Conservation (phyloP, 2,113 vertebrate genomes). For the Recurvirostra avosetta region DNA sequence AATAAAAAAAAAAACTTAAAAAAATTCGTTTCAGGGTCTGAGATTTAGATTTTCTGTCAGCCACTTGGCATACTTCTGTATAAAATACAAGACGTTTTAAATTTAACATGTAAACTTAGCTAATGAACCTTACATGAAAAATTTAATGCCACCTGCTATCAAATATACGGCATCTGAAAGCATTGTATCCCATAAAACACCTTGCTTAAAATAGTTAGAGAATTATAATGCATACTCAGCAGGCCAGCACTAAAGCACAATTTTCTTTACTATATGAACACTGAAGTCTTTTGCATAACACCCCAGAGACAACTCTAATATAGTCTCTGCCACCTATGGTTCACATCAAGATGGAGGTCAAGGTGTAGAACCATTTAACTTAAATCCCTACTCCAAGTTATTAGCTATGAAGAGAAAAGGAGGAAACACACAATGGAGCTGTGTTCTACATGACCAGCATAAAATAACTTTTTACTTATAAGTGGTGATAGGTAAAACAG, state of each 20-base stretch:
- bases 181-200: constrained; percentile 15
- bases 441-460: constrained; percentile 39
- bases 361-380: constrained; percentile 57
- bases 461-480: constrained; percentile 42
- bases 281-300: constrained; percentile 60
- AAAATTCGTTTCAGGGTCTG: not conserved
- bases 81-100: not conserved
- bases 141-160: not conserved
- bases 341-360: constrained; percentile 63
- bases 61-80: not conserved
- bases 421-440: not conserved
- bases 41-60: constrained; percentile 34
- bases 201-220: constrained; percentile 34
- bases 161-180: not conserved
- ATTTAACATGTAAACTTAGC: constrained; percentile 13
- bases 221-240: constrained; percentile 19
- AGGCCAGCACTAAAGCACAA: not conserved
- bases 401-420: constrained; percentile 13
- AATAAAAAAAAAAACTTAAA: not conserved
- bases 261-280: constrained; percentile 45
- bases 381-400: constrained; percentile 41
- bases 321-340: constrained; percentile 23
- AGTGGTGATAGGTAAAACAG: constrained; percentile 48
- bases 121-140: constrained; percentile 51
- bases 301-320: constrained; percentile 35